Evolutionary conservation across 2,888 invertebrate species (phyloP), one percentile per base, ranked within the genome.

Genomic region (Torymus texanus): DNA sequence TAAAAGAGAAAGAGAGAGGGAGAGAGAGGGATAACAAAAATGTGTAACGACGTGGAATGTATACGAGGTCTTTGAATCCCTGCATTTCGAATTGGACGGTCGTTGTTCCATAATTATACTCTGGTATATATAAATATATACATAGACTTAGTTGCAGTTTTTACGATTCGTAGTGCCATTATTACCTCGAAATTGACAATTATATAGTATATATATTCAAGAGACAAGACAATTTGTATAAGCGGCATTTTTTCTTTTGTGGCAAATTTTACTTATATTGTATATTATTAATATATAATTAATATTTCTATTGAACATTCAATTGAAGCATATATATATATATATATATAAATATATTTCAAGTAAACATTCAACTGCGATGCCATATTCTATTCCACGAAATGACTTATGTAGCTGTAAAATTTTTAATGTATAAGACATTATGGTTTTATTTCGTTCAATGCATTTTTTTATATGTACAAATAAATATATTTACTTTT

Each of bases 141-240:
- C 18, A 78, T 70, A 80, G 55, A 68, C 56, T 78, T 78, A 70
- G 59, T 81, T 81, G 55, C 76, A 72, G 67, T 78, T 74, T 79
- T 81, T 68, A 74, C 73, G 18, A 77, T 77, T 77, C 51, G 72
- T 80, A 81, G 77, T 81, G 77, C 76, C 77, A 79, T 79, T 76
- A 74, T 74, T 79, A 77, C 73, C 74, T 78, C 66, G 71, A 78
- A 12, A 71, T 75, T 71, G 51, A 78, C 55, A 75, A 77, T 63
- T 77, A 74, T 41, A 41, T 76, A 63, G 53, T 18, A 71, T 62
- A 29, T 62, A 75, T 14, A 67, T 78, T 50, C 56, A 74, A 70
- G 14, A 59, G 58, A 63, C 12, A 68, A 56, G 58, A 59, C 5
- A 29, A n/a, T 63, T 65, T 76, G n/a, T 72, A 79, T 58, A 58